These are phyloP conservation scores for Drosophila siamana DNA, from an alignment of 2,888 invertebrate species.

Conservation along the genomic window DNA sequence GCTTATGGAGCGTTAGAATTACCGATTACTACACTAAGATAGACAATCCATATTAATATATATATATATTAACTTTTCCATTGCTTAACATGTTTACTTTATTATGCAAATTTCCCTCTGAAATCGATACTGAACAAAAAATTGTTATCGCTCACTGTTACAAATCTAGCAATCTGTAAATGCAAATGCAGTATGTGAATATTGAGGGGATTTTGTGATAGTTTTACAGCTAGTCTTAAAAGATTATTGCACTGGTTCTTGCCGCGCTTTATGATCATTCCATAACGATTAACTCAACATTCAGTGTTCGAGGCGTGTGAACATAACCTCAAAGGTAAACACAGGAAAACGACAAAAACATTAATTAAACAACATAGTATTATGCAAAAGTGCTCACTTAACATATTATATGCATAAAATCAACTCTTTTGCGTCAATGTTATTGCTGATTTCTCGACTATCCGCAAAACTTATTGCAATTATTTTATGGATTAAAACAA, in stretches of 20 bases:
- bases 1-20: constrained; percentile 75
- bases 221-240: constrained; percentile 2
- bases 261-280: constrained; percentile 17
- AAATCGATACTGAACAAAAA: neutral
- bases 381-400: no score
- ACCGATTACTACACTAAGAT: constrained; percentile 56
- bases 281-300: constrained; percentile 15
- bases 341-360: constrained; percentile 2
- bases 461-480: no score
- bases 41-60: constrained; percentile 46
- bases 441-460: no score
- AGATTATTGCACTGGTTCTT: constrained; percentile 17
- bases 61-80: constrained; percentile 33
- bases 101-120: constrained; percentile 18
- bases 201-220: constrained; percentile 2
- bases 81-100: constrained; percentile 18
- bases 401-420: neutral
- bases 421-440: neutral
- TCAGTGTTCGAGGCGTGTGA: neutral
- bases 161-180: constrained; percentile 3
- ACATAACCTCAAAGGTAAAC: constrained; percentile 1
- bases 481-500: no score
- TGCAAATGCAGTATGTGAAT: neutral
- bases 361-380: neutral
- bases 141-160: constrained; percentile 1